Evolutionary conservation across 2,797 vertebrate species (phyloP), one percentile per base, ranked within the genome.

Genomic region (Rousettus madagascariensis): DNA sequence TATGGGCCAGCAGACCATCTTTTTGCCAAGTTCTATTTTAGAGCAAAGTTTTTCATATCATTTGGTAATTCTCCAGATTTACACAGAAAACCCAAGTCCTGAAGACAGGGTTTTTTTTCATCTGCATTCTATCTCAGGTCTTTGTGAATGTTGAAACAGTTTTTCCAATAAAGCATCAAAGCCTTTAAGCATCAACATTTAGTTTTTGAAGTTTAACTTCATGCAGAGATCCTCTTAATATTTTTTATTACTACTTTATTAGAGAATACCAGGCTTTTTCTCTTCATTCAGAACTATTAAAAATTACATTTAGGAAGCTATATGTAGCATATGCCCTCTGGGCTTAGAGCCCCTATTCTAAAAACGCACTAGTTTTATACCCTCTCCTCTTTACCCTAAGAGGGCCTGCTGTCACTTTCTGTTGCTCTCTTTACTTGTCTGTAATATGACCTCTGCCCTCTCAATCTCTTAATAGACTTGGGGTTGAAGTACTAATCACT

Each of bases 61-160:
- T 53, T 80, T 77, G 74, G 3, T 92, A 55, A 92, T 41, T 92
- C 28, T 33, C 24, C 41, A 86, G 51, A 90, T 88, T 88, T 61
- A 55, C 20, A 86, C 16, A 59, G 84, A 51, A 38, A 30, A 15
- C n/a, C 49, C 57, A 59, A 15, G 38, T 90, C 36, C 51, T 74
- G 22, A 88, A 87, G 83, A 63, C 36, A 86, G 41, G 36, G 41
- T 86, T 95, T 90, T 87, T n/a, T 86, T 97, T 63, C 33, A 17
- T 95, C 30, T 59, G 19, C 38, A 26, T 92, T 94, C 83, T 59
- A 91, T 92, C 41, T 36, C 38, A 79, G 57, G 59, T 78, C 20
- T 15, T 86, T 96, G 17, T 79, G 53, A 94, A 78, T 24, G 19
- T 90, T 88, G 46, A 22, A 75, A 12, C 86, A 83, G 61, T 51